Base-by-base conservation (phyloP, 2,797 vertebrate species). In the Scleropages formosus region DNA sequence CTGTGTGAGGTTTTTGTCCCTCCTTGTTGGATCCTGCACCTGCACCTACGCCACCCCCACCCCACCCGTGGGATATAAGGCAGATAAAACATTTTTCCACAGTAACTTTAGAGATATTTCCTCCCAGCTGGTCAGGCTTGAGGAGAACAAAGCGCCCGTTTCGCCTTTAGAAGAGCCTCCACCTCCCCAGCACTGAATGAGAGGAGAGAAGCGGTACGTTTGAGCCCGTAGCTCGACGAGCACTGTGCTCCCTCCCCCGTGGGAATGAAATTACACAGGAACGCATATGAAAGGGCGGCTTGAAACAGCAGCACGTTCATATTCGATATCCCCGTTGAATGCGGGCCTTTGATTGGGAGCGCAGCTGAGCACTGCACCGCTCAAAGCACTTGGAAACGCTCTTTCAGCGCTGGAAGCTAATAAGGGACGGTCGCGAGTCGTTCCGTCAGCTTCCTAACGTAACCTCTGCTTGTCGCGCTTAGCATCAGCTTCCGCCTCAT, bases 371-470 rank as follows among this genome's bases (percentile, higher is more conserved):
- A 78, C 60, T 78, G 85, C 89, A 78, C 81, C 79, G 85, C 91
- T 89, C 86, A 91, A 86, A 86, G 86, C 82, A 79, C 80, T 82
- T 86, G 84, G 87, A 91, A 89, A 80, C 72, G 20, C 81, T 77
- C 84, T 88, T 86, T 90, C 87, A 88, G 83, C 86, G 74, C 74
- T 39, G 58, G 58, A 78, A 70, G 80, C 79, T 85, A 88, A 88
- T 85, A 78, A 80, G 78, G 80, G 79, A 82, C 81, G 80, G 61
- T 85, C 84, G 78, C 77, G 80, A 78, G 80, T 44, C 61, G 31
- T 63, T 74, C 59, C 64, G 63, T 78, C 77, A 80, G 74, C 71
- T 77, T 80, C 73, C 79, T 63, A 66, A 80, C 69, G 20, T 75
- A 72, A 72, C 64, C 61, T 62, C 70, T 75, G 51, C 58, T n/a